Conservation (phyloP, 2,113 vertebrate species). For the Anser cygnoides region DNA sequence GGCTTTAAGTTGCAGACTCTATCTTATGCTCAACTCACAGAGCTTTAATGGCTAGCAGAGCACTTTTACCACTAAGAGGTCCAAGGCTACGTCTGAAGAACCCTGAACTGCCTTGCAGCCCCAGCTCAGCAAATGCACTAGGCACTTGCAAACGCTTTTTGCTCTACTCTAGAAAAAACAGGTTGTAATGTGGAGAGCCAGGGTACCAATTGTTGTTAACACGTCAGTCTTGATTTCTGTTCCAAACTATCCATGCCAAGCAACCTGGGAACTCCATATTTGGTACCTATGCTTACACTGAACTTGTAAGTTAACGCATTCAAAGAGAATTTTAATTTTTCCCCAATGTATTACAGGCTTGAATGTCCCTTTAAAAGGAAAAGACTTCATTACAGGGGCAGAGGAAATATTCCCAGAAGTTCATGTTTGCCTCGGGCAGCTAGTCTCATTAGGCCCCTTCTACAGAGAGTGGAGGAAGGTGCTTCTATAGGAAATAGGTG, state of each 20-base stretch:
- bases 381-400: slow-evolving; percentile 9
- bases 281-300: neutral
- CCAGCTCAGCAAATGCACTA: neutral
- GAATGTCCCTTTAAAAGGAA: slow-evolving; percentile 21
- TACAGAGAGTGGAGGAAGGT: neutral
- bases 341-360: slow-evolving; percentile 10
- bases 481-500: slow-evolving; percentile 3
- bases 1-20: neutral
- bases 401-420: slow-evolving; percentile 27
- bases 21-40: neutral
- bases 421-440: slow-evolving; percentile 5
- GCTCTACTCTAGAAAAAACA: neutral
- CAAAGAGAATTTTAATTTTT: slow-evolving; percentile 19
- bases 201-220: neutral
- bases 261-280: neutral
- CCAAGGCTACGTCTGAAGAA: neutral
- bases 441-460: slow-evolving; percentile 8
- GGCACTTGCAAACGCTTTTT: rapidly evolving
- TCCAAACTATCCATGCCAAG: neutral
- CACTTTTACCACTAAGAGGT: neutral
- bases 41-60: neutral
- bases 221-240: neutral
- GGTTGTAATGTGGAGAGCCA: rapidly evolving
- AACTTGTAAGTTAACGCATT: neutral
- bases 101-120: neutral